Conservation (phyloP, 2,888 invertebrate genomes). For the Apoda limacodes region DNA sequence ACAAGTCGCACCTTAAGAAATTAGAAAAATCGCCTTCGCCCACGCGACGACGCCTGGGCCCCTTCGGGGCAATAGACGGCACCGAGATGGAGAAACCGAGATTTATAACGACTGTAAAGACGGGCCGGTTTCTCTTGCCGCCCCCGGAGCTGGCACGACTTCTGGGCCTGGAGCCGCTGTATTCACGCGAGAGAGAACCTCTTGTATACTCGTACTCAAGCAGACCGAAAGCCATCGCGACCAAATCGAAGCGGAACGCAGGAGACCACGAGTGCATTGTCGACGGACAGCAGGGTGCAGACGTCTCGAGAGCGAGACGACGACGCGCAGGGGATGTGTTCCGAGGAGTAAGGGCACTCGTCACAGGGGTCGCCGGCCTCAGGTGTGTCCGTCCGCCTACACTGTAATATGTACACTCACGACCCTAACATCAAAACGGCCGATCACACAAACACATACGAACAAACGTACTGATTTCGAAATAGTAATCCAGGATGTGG, state of each 20-base stretch:
- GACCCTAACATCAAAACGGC: too few relatives aligned
- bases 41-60: slow-evolving; percentile 22
- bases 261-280: slow-evolving; percentile 20
- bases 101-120: slow-evolving; percentile 85
- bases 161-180: slow-evolving; percentile 66
- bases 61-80: slow-evolving; percentile 17
- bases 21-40: slow-evolving; percentile 33
- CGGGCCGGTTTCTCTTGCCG: slow-evolving; percentile 82
- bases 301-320: slow-evolving; percentile 12
- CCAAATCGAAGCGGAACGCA: slow-evolving; percentile 27
- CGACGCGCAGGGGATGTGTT: slow-evolving; percentile 17
- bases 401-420: too few relatives aligned
- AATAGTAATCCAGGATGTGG: too few relatives aligned
- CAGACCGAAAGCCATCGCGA: slow-evolving; percentile 66
- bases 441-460: too few relatives aligned
- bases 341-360: slow-evolving; percentile 37
- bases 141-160: slow-evolving; percentile 77
- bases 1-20: slow-evolving; percentile 21
- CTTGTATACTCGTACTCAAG: slow-evolving; percentile 76
- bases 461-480: too few relatives aligned
- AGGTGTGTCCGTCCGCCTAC: too few relatives aligned
- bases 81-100: slow-evolving; percentile 61
- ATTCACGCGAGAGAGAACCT: slow-evolving; percentile 35
- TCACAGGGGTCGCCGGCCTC: slow-evolving; percentile 42
- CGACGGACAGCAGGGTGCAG: slow-evolving; percentile 15